A percentile compares a stretch with the other conserved stretches of the same genome.
Conservation (phyloP, 1,140 invertebrate genomes). For the Campoletis sonorensis region DNA sequence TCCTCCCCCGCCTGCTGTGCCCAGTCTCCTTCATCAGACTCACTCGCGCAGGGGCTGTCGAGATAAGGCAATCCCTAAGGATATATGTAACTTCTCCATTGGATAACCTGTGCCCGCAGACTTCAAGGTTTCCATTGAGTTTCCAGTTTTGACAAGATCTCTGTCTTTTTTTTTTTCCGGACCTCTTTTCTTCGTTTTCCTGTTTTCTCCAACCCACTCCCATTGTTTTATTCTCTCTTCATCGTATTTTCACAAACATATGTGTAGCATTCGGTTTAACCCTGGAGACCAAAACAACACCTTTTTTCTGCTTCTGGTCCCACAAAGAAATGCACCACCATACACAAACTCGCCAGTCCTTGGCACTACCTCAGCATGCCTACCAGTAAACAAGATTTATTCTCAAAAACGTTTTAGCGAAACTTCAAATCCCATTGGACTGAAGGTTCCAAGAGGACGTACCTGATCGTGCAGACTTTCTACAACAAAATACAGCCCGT, state of each 20-base stretch:
- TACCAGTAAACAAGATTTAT: slow-evolving; percentile 72
- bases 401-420: slow-evolving; percentile 68
- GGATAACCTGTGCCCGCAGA: slow-evolving; percentile 46
- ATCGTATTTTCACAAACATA: not conserved
- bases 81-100: not conserved
- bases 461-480: not conserved
- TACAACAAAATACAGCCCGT: not conserved
- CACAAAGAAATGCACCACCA: not conserved
- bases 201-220: not conserved
- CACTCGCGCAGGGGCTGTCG: not conserved
- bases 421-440: slow-evolving; percentile 66
- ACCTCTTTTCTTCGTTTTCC: not conserved
- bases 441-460: slow-evolving; percentile 8
- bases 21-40: not conserved
- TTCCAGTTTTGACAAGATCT: slow-evolving; percentile 66
- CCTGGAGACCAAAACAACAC: not conserved
- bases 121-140: slow-evolving; percentile 58
- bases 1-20: too few species aligned
- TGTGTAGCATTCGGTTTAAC: not conserved
- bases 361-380: slow-evolving; percentile 67
- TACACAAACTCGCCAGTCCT: not conserved
- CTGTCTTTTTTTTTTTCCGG: not conserved
- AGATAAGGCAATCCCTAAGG: not conserved
- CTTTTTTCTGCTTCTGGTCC: not conserved
- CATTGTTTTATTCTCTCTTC: not conserved